Evolutionary conservation across 2,888 invertebrate genomes (phyloP), one percentile per base, ranked within the genome.

Genomic region (Sminthurinus aureus): DNA sequence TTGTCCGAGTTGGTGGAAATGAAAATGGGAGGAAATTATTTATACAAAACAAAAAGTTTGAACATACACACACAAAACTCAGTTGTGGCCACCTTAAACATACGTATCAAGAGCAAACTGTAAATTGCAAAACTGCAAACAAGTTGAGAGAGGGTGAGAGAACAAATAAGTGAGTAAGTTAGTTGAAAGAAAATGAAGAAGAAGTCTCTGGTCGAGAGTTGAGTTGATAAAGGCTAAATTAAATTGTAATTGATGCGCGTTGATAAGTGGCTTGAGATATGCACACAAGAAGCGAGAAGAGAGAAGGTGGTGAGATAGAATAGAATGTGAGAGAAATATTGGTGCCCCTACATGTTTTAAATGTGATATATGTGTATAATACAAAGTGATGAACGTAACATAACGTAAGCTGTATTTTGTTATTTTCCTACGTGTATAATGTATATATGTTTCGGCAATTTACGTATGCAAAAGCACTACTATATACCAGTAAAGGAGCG

Each of bases 221-320:
- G 73, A 81, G 81, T 81, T 80, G 80, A 80, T 80, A 67, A 80
- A 80, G 64, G 80, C n/a, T 80, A 69, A 80, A 80, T 80, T 50
- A 80, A 80, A 71, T 50, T 81, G 81, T 81, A 81, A 81, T 81
- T 81, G 81, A 81, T 81, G 81, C 58, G 50, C 71, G 20, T 81
- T 81, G 81, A 81, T 81, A 81, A 81, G 81, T 24, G 26, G 79
- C 26, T 75, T 75, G 8, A 71, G 26, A 71, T 22, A 24, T 6
- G 22, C 52, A 22, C 38, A 52, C 9, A 52, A 52, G 18, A 51
- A 20, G n/a, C n/a, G 52, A 20, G 52, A 20, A 22, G 51, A 77
- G 77, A 52, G n/a, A 51, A 75, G 75, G 75, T 50, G 15, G 24
- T 18, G 26, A 75, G 75, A 12, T 50, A 75, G 26, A 22, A 24